Percentiles rank a stretch among this genome's conserved stretches.
Evolutionary conservation across 2,797 vertebrate species (phyloP).

Genomic region (Setipinna tenuifilis): DNA sequence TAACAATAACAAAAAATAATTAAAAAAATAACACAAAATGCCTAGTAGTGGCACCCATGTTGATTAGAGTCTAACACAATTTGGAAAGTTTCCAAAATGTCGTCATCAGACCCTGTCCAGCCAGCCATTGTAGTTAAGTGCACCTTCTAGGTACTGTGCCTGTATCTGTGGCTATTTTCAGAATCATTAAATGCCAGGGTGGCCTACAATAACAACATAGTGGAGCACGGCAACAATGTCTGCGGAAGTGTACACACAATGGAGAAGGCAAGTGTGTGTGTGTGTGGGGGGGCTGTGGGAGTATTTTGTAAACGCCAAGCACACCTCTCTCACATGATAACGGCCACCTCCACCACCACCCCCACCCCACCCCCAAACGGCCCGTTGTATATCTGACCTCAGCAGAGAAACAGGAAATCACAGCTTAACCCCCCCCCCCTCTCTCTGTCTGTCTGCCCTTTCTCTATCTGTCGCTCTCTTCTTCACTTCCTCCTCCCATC

Average conservation of each 20-base stretch:
- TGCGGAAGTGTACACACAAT: conserved; percentile 18
- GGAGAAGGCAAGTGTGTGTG: not conserved
- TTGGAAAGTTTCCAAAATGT: not conserved
- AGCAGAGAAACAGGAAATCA: not conserved
- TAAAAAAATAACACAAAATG: too few relatives aligned
- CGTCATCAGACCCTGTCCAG: not conserved
- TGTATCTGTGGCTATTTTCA: not conserved
- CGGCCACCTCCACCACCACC: conserved; percentile 10
- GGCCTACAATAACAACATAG: not conserved
- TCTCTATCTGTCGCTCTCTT: not conserved
- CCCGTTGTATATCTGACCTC: not conserved
- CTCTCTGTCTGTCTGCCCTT: not conserved
- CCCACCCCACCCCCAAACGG: not conserved
- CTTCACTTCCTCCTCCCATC: too few relatives aligned
- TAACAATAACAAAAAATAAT: too few relatives aligned
- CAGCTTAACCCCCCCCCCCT: conserved; percentile 8
- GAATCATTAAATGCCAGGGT: not conserved
- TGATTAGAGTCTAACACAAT: not conserved
- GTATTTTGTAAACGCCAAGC: not conserved
- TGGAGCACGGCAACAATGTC: not conserved
- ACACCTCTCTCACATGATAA: conserved; percentile 13
- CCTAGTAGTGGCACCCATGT: too few relatives aligned
- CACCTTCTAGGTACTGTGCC: not conserved
- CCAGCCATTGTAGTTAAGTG: not conserved
- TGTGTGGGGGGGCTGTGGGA: not conserved